A percentile compares a stretch with the other conserved stretches of the same genome.
Conservation (phyloP, 2,888 invertebrate species). For the Cetonia aurata region DNA sequence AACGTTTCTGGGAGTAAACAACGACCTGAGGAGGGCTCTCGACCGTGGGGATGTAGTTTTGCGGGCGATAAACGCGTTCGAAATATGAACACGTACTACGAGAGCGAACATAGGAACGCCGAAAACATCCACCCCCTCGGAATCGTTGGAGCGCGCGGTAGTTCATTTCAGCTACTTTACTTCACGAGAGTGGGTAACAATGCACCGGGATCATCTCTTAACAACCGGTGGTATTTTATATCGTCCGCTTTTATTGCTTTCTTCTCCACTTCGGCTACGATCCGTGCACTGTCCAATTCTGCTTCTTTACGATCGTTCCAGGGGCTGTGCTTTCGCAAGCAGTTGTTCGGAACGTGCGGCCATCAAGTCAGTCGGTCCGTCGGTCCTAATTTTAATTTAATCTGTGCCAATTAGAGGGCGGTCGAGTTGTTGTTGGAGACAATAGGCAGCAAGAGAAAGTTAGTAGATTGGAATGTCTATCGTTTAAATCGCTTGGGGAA, state of each 20-base stretch:
- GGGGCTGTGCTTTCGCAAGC: neutral
- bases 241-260: conserved; percentile 29
- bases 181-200: conserved; percentile 47
- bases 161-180: conserved; percentile 47
- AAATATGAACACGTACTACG: too few relatives aligned
- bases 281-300: neutral
- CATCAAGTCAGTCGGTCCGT: neutral
- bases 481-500: conserved; percentile 22
- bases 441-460: neutral
- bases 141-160: neutral
- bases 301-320: neutral
- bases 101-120: too few relatives aligned
- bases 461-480: conserved; percentile 15
- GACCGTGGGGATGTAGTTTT: too few relatives aligned
- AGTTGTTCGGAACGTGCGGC: too few relatives aligned
- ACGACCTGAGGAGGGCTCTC: too few relatives aligned
- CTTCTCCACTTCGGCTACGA: conserved; percentile 6
- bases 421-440: neutral
- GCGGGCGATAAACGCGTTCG: too few relatives aligned
- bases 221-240: conserved; percentile 37
- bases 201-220: conserved; percentile 43
- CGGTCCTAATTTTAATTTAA: conserved; percentile 36
- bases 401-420: conserved; percentile 21
- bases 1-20: too few relatives aligned
- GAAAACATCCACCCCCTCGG: too few relatives aligned